A percentile compares a stretch with the other conserved stretches of the same genome.
Conservation (phyloP, 2,888 invertebrate species). For the Sicus ferrugineus region DNA sequence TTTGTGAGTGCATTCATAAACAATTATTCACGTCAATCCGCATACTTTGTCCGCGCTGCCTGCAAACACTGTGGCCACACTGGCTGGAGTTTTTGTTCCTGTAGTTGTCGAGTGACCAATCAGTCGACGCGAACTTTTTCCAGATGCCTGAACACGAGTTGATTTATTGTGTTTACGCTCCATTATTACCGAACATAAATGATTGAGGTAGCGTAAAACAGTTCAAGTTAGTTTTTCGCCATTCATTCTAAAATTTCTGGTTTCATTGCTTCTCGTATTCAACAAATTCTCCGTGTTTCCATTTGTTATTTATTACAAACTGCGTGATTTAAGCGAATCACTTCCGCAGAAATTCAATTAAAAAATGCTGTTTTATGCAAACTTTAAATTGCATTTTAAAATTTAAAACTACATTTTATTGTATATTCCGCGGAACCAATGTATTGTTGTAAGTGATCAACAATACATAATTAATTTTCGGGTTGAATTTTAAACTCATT, state of each 20-base stretch:
- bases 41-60: no score
- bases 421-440: no score
- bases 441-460: no score
- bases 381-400: background rate
- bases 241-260: no score
- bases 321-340: constrained; percentile 20
- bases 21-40: no score
- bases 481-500: no score
- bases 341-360: background rate
- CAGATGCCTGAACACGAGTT: constrained; percentile 46
- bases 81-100: background rate
- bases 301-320: constrained; percentile 10
- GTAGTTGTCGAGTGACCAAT: background rate
- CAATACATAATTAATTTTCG: no score
- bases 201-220: background rate
- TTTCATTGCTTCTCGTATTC: constrained; percentile 3
- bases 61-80: background rate
- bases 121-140: constrained; percentile 7
- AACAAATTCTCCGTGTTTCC: background rate
- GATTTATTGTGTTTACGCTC: constrained; percentile 58
- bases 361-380: no score
- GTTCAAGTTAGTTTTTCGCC: background rate
- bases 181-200: constrained; percentile 45
- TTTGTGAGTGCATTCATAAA: no score
- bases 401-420: no score